A percentile compares a stretch with the other conserved stretches of the same genome.
phyloP scores from a whole-genome alignment of 2,113 vertebrate genomes.

The Mixornis gularis region DNA sequence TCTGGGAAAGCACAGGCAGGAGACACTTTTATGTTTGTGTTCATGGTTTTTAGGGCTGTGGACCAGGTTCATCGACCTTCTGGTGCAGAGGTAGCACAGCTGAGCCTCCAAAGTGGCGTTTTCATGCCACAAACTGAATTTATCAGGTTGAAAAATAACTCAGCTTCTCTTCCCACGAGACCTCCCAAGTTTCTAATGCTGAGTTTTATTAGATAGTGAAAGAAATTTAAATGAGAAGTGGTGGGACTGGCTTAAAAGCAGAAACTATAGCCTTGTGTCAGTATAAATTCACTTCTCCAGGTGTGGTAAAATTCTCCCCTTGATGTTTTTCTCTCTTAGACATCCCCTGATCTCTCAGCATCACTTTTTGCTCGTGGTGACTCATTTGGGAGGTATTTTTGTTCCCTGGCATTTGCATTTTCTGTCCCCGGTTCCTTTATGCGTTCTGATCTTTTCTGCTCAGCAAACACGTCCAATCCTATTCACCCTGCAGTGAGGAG shows the following conservation, averaged over 20 bases:
- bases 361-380: neutral
- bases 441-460: constrained; percentile 59
- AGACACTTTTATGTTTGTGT: neutral
- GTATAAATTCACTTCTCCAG: neutral
- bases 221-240: neutral
- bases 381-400: constrained; percentile 43
- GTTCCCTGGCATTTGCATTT: constrained; percentile 32
- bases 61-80: neutral
- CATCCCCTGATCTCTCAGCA: neutral
- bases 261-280: neutral
- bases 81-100: neutral
- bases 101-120: neutral
- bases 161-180: neutral
- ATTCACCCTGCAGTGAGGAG: constrained; percentile 7
- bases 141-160: neutral
- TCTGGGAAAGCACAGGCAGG: neutral
- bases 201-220: neutral
- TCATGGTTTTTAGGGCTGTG: neutral
- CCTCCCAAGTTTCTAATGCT: neutral
- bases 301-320: neutral
- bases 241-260: neutral
- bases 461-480: constrained; percentile 36
- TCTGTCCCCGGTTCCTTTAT: constrained; percentile 14
- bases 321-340: neutral
- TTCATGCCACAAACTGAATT: neutral